Percentiles rank a stretch among this genome's conserved stretches.
These are phyloP conservation scores for Epizoanthus rinbou DNA, from an alignment of 92 coral and sea anemone genomes.

Conservation along the genomic window DNA sequence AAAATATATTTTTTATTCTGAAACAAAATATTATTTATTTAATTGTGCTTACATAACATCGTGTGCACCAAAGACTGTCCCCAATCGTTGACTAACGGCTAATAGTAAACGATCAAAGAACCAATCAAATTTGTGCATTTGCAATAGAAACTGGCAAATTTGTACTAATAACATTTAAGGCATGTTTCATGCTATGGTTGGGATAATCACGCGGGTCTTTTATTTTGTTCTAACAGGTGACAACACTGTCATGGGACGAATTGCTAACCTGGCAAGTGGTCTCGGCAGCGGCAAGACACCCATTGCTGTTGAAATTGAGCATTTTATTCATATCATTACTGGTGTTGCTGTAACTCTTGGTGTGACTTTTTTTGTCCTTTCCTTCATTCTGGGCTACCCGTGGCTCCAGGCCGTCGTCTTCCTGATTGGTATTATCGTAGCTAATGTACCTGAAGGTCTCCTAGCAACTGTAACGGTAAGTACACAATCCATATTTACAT, in stretches of 20 bases:
- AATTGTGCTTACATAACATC: too few species aligned
- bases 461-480: constrained; percentile 98
- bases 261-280: constrained; percentile 99
- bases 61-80: too few species aligned
- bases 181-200: too few species aligned
- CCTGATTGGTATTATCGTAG: constrained; percentile 97
- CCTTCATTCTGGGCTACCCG: constrained; percentile 64
- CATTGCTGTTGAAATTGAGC: constrained; percentile 90
- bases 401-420: constrained; percentile 81
- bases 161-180: too few species aligned
- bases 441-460: constrained; percentile 98
- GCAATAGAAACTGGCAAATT: too few species aligned
- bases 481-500: too few species aligned
- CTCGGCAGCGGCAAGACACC: constrained; percentile 97
- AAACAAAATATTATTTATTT: too few species aligned
- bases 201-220: too few species aligned
- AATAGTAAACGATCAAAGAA: too few species aligned
- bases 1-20: too few species aligned
- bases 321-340: constrained; percentile 93
- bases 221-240: constrained; percentile 92
- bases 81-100: too few species aligned
- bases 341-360: constrained; percentile 94
- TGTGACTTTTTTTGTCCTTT: constrained; percentile 79
- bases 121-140: too few species aligned
- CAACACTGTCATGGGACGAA: constrained; percentile 99